phyloP scores from a whole-genome alignment of 1,140 invertebrate species.

The Drosophila kepulauana region DNA sequence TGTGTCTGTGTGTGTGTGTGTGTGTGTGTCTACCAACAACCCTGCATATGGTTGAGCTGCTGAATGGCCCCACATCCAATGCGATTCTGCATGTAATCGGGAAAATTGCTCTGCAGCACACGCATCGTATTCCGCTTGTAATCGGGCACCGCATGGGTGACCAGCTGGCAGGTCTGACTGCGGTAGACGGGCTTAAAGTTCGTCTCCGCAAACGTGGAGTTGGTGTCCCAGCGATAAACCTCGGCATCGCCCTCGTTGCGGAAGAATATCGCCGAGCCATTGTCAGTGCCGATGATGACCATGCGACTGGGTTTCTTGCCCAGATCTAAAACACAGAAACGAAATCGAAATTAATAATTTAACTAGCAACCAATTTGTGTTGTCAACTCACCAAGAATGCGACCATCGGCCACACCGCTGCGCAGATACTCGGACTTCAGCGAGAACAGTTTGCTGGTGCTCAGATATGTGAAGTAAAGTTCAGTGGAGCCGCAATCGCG shows the following conservation, averaged over 20 bases:
- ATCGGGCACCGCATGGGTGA: conserved; percentile 87
- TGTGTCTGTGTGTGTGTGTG: not conserved
- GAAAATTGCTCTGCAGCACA: conserved; percentile 88
- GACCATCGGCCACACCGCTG: conserved; percentile 85
- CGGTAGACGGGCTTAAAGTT: conserved; percentile 86
- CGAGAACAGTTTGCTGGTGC: conserved; percentile 86
- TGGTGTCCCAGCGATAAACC: conserved; percentile 88
- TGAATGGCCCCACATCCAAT: conserved; percentile 87
- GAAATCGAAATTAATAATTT: not conserved
- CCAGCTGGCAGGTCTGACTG: conserved; percentile 86
- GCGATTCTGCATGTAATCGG: conserved; percentile 87
- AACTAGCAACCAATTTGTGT: not conserved
- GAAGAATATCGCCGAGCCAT: conserved; percentile 87
- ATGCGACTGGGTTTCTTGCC: conserved; percentile 86
- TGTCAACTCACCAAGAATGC: conserved; percentile 84
- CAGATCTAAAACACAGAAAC: conserved; percentile 80
- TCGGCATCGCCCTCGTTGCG: conserved; percentile 87
- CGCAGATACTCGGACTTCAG: conserved; percentile 87
- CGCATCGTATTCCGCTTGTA: conserved; percentile 86
- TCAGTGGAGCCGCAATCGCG: conserved; percentile 85
- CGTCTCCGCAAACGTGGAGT: conserved; percentile 86
- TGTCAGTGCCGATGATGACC: conserved; percentile 88
- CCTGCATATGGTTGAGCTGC: conserved; percentile 86
- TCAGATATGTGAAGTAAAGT: conserved; percentile 87
- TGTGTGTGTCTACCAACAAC: conserved; percentile 69